These are phyloP conservation scores for Oryzias javanicus DNA, from an alignment of 2,113 vertebrate genomes.

Conservation along the genomic window DNA sequence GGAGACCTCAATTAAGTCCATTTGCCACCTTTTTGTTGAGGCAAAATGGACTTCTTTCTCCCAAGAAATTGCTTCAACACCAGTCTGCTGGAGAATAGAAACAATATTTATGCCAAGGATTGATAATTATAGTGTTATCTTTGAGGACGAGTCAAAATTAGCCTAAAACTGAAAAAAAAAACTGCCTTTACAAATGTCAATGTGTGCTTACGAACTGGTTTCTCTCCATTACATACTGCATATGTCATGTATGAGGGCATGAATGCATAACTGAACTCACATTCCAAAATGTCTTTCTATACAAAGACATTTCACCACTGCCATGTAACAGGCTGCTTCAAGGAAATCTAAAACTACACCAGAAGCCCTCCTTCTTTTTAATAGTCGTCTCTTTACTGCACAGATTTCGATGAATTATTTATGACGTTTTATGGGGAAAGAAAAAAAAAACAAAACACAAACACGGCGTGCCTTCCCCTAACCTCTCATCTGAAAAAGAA, in stretches of 20 bases:
- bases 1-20: conserved; percentile 68
- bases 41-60: conserved; percentile 68
- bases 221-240: conserved; percentile 32
- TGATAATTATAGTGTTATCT: no score
- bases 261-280: conserved; percentile 44
- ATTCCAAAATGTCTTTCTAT: conserved; percentile 48
- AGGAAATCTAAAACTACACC: conserved; percentile 37
- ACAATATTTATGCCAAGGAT: not conserved
- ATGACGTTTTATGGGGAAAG: conserved; percentile 39
- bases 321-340: conserved; percentile 37
- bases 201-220: conserved; percentile 25
- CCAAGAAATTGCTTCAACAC: conserved; percentile 64
- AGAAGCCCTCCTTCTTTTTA: conserved; percentile 26
- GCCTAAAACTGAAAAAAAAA: conserved; percentile 4
- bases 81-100: conserved; percentile 29
- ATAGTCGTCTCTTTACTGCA: conserved; percentile 31
- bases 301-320: conserved; percentile 39
- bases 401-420: conserved; percentile 44
- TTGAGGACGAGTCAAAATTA: no score
- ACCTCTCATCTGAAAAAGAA: conserved; percentile 20
- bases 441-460: conserved; percentile 34
- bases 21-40: conserved; percentile 61
- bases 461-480: conserved; percentile 15
- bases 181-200: conserved; percentile 23
- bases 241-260: conserved; percentile 52